phyloP scores from a whole-genome alignment of 2,888 invertebrate genomes.

The Parthenolecanium corni region DNA sequence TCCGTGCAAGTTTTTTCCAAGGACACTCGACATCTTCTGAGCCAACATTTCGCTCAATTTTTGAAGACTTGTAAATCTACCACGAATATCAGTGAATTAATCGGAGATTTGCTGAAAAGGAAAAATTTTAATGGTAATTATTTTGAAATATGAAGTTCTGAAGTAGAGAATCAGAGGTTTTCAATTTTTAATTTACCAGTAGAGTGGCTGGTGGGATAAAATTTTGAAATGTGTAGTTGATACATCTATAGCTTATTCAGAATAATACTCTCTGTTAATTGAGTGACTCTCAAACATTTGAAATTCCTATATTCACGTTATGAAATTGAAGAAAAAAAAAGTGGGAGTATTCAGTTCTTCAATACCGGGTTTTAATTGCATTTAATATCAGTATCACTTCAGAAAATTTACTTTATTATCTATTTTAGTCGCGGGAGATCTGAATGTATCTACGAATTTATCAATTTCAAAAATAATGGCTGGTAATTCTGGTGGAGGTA shows the following conservation, averaged over 20 bases:
- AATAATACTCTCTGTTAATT: too few species aligned
- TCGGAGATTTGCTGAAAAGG: conserved; percentile 44
- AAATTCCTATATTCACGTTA: too few species aligned
- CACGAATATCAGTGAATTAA: conserved; percentile 42
- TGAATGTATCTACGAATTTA: conserved; percentile 19
- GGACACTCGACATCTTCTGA: conserved; percentile 11
- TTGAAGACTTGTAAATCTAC: conserved; percentile 46
- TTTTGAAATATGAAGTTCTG: not conserved
- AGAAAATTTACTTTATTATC: not conserved
- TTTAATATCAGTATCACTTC: not conserved
- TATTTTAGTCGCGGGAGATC: not conserved
- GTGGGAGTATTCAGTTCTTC: too few species aligned
- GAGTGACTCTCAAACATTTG: too few species aligned
- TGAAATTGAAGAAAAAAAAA: too few species aligned
- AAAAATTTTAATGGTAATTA: conserved; percentile 30
- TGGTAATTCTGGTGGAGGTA: not conserved
- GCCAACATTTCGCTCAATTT: conserved; percentile 52
- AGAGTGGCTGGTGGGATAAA: not conserved
- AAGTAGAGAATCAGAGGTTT: too few species aligned
- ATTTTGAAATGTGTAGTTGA: too few species aligned
- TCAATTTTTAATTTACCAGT: too few species aligned
- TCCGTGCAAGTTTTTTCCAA: conserved; percentile 39
- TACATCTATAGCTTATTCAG: too few species aligned
- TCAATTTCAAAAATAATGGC: conserved; percentile 16
- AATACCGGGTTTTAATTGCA: not conserved